A percentile compares a stretch with the other conserved stretches of the same genome.
phyloP scores from a whole-genome alignment of 1,140 invertebrate genomes.

The Drusus annulatus region DNA sequence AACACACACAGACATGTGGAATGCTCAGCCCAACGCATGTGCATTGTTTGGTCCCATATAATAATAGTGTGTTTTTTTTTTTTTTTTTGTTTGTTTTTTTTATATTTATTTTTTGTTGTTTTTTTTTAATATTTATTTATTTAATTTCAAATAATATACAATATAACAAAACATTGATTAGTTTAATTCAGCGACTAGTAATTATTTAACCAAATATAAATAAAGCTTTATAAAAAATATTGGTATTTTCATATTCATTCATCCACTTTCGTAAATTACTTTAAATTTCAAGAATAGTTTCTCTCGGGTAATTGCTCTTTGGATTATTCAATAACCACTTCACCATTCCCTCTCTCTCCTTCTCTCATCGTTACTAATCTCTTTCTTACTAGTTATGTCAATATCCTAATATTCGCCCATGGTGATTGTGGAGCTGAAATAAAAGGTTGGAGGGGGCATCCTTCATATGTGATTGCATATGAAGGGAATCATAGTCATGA shows the following conservation, averaged over 20 bases:
- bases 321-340: neutral
- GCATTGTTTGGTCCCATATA: constrained; percentile 38
- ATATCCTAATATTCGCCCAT: constrained; percentile 8
- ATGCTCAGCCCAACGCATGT: constrained; percentile 31
- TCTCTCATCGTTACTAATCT: neutral
- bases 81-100: constrained; percentile 63
- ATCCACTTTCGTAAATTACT: constrained; percentile 50
- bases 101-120: constrained; percentile 65
- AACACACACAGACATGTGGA: constrained; percentile 4
- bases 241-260: constrained; percentile 53
- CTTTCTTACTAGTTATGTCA: constrained; percentile 32
- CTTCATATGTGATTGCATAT: constrained; percentile 55
- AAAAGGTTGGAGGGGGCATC: constrained; percentile 64
- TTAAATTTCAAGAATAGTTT: constrained; percentile 29
- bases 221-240: constrained; percentile 60
- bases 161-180: constrained; percentile 70
- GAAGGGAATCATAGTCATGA: constrained; percentile 42
- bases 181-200: constrained; percentile 53
- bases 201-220: constrained; percentile 58
- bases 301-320: constrained; percentile 4
- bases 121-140: constrained; percentile 68
- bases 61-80: constrained; percentile 43
- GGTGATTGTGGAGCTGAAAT: constrained; percentile 66
- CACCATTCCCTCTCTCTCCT: constrained; percentile 6
- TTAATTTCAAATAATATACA: constrained; percentile 69